Base-by-base conservation (phyloP, 2,888 invertebrate species). In the Rotaria sp. region DNA sequence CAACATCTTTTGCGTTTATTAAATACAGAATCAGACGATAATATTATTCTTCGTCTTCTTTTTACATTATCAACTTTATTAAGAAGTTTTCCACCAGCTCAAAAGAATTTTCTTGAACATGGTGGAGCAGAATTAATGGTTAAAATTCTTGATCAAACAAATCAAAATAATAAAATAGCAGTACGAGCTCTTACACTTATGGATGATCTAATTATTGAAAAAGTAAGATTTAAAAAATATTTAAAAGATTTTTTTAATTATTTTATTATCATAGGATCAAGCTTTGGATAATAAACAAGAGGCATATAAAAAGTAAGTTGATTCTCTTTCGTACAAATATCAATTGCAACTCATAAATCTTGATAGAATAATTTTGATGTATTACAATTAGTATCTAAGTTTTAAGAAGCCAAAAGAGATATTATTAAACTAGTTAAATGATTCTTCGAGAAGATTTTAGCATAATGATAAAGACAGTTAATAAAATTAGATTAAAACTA, bases 81-180 rank as follows among this genome's bases (percentile, higher is more conserved):
- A 67, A 92, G 95, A 30, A 93, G 94, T 85, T 95, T 94, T 90
- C 94, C 95, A 0, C 90, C 92, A 67, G 95, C 94, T 0, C 95
- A 95, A 89, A 92, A 93, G 88, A 92, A 92, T 87, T 93, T 95
- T 86, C 90, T 94, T 0, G 92, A 94, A 88, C 93, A 93, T 38
- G 94, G 94, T 0, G 95, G 94, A 2, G 90, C 94, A 30, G 92
- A 93, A 86, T 93, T 93, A 10, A 91, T 95, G 48, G 91, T 92
- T 0, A 92, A 93, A 38, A 90, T 94, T 80, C 92, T 94, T 87
- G 92, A 86, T 1, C 87, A 92, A 41, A 67, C 87, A 26, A 59
- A 80, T 8, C 84, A 87, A 21, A 88, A 87, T 7, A 88, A 88
- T 26, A 90, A 89, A 86, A 87, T 91, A 15, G 89, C 89, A 75